Conservation (phyloP, 2,113 vertebrate genomes). For the Lichenostomus cassidix region DNA sequence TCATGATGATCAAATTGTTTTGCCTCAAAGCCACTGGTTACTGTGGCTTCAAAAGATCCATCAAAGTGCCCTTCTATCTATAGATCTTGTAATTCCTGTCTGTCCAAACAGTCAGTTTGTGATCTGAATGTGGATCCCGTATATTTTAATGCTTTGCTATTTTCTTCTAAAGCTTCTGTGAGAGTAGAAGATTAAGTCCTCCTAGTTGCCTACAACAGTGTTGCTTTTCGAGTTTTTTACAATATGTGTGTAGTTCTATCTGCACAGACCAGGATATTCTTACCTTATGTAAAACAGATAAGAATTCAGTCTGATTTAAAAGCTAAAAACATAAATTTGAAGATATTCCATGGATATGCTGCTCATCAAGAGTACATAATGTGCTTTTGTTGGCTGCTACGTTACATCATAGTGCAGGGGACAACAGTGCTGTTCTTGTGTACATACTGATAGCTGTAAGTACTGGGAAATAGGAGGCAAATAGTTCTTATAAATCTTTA, state of each 20-base stretch:
- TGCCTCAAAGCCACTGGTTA: background rate
- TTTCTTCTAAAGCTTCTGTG: background rate
- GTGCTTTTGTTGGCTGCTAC: background rate
- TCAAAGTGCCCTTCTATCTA: background rate
- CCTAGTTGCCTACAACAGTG: background rate
- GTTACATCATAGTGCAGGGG: background rate
- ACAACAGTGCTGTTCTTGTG: background rate
- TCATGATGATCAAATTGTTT: background rate
- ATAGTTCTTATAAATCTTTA: background rate
- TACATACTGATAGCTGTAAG: background rate
- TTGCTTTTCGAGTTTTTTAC: background rate
- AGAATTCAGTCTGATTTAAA: background rate
- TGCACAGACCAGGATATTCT: background rate
- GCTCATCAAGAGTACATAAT: background rate
- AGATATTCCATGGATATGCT: background rate
- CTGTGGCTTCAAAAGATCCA: background rate
- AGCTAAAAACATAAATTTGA: background rate
- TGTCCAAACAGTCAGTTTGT: background rate
- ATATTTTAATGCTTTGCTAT: background rate
- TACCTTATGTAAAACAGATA: background rate
- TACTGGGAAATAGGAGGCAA: background rate
- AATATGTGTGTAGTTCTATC: accelerated
- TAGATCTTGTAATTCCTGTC: background rate
- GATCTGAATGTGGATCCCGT: background rate
- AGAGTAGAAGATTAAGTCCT: background rate